phyloP scores from a whole-genome alignment of 2,113 vertebrate genomes.

The Oceanodroma tethys region DNA sequence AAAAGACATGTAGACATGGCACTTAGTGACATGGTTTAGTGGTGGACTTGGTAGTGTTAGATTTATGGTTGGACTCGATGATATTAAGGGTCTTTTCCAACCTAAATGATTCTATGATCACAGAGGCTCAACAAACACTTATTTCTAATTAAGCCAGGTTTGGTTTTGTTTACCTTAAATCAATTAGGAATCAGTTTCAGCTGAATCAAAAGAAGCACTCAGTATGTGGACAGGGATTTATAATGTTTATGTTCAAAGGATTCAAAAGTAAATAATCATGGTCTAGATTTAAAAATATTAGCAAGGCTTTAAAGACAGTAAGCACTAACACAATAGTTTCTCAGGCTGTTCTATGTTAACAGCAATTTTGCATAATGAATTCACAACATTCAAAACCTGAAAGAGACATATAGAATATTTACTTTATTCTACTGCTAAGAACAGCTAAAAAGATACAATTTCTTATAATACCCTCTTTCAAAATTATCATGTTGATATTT shows the following conservation, averaged over 20 bases:
- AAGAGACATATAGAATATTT: not conserved
- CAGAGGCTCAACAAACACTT: not conserved
- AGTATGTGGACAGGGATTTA: not conserved
- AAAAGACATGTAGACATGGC: no score
- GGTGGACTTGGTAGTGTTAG: no score
- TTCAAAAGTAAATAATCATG: not conserved
- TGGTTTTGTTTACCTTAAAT: not conserved
- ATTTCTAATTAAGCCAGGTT: not conserved
- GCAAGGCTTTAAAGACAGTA: not conserved
- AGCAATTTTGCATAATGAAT: not conserved
- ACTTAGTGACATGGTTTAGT: no score
- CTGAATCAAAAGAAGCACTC: not conserved
- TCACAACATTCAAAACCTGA: not conserved
- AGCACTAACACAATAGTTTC: not conserved
- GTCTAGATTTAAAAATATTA: not conserved
- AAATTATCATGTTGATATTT: not conserved
- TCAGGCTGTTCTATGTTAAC: not conserved
- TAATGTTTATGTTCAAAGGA: not conserved
- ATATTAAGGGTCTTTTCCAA: no score
- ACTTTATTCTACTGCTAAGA: not conserved
- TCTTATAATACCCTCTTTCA: not conserved
- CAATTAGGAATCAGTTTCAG: not conserved
- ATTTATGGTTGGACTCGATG: not conserved
- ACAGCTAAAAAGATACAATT: not conserved
- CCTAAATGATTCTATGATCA: not conserved